Evolutionary conservation across 2,113 vertebrate species (phyloP).

Genomic region (Cichladusa arquata): DNA sequence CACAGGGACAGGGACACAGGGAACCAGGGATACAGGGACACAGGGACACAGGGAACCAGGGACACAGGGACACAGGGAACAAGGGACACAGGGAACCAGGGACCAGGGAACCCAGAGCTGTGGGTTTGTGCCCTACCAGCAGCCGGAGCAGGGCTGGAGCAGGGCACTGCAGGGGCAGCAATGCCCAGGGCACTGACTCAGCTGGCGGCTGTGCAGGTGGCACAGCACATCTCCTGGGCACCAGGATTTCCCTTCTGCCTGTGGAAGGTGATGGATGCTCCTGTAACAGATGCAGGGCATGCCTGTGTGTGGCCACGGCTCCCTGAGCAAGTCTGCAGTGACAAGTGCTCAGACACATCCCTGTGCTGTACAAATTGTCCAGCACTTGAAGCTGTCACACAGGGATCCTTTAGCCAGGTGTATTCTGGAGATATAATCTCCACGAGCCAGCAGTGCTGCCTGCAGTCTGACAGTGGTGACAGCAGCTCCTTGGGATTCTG

Average conservation of each 20-base stretch:
- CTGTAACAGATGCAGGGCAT: not conserved
- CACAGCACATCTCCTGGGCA: fast-evolving
- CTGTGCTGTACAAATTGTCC: not conserved
- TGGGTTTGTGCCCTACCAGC: not conserved
- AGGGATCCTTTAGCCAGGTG: slow-evolving; percentile 7
- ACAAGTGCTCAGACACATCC: not conserved
- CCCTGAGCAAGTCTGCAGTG: not conserved
- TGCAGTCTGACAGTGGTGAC: not conserved
- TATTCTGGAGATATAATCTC: not conserved
- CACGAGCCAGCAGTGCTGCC: not conserved
- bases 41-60: too few species aligned
- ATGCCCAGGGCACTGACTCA: fast-evolving
- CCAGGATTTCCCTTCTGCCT: not conserved
- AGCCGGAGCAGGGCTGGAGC: not conserved
- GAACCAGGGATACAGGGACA: too few species aligned
- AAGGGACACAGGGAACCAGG: too few species aligned
- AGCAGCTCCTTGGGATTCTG: not conserved
- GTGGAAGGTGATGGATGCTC: not conserved
- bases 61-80: too few species aligned
- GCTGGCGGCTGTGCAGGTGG: fast-evolving
- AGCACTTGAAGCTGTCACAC: slow-evolving; percentile 27
- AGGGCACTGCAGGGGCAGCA: not conserved
- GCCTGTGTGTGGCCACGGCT: not conserved
- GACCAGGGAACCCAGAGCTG: too few species aligned
- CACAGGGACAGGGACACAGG: too few species aligned